Conservation (phyloP, 2,113 vertebrate species). For the Chelonoidis abingdonii region DNA sequence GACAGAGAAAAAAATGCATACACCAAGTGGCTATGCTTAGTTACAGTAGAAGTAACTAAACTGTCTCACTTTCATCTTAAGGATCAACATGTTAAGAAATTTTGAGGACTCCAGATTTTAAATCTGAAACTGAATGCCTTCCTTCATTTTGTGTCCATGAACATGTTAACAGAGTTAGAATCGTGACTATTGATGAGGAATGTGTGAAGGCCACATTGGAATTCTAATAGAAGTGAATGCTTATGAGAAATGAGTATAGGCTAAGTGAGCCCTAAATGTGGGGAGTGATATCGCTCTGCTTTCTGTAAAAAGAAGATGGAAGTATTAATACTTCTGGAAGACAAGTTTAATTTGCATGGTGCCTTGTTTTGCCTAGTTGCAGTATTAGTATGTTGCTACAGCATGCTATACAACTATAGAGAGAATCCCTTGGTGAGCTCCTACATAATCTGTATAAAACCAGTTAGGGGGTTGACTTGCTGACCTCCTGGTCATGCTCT, state of each 20-base stretch:
- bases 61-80: background rate
- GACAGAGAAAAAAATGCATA: background rate
- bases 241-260: background rate
- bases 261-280: background rate
- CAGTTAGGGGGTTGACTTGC: background rate
- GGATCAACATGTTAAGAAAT: background rate
- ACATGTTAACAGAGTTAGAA: background rate
- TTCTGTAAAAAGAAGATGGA: background rate
- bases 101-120: background rate
- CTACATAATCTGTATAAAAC: background rate
- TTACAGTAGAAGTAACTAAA: background rate
- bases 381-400: background rate
- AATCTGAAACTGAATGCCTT: background rate
- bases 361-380: background rate
- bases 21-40: background rate
- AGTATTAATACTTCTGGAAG: background rate
- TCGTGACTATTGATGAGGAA: background rate
- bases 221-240: background rate
- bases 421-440: background rate
- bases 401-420: background rate
- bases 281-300: background rate
- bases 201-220: background rate
- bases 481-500: background rate
- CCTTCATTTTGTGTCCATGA: background rate
- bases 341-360: background rate